Evolutionary conservation across 2,888 invertebrate species (phyloP).

Genomic region (Diplazon laetatorius): DNA sequence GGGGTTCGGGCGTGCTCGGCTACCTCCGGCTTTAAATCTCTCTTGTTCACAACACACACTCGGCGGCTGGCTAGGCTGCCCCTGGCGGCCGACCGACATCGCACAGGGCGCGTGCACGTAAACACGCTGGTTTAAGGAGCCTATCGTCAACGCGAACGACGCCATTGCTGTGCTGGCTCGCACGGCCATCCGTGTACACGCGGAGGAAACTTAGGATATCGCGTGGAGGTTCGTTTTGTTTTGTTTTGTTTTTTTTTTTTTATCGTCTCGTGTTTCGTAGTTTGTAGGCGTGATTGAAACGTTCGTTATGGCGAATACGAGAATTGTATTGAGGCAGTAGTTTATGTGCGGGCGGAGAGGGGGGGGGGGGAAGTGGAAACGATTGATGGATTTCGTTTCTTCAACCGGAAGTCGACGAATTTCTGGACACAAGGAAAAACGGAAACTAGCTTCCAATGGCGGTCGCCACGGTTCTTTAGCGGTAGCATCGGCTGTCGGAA

Average conservation of each 20-base stretch:
- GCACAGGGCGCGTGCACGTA: conserved; percentile 61
- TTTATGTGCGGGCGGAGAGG: neutral
- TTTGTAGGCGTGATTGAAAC: no score
- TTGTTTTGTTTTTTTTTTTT: no score
- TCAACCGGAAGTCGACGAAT: conserved; percentile 63
- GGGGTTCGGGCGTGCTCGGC: conserved; percentile 66
- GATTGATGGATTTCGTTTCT: conserved; percentile 24
- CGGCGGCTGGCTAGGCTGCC: conserved; percentile 17
- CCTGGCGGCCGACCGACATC: conserved; percentile 29
- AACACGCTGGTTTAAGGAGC: conserved; percentile 56
- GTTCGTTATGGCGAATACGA: no score
- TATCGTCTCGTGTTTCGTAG: no score
- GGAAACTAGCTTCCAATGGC: conserved; percentile 60
- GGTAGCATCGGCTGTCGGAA: conserved; percentile 26
- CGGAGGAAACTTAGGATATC: conserved; percentile 46
- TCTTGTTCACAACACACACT: conserved; percentile 36
- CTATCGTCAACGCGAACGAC: conserved; percentile 46
- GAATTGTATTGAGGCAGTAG: no score
- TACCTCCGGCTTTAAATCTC: conserved; percentile 59
- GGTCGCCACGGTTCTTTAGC: conserved; percentile 55
- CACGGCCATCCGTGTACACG: conserved; percentile 52
- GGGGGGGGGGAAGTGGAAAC: neutral
- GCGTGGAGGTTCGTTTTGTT: conserved; percentile 56
- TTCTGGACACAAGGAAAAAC: conserved; percentile 59
- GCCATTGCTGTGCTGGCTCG: conserved; percentile 60